Percentiles rank a stretch among this genome's conserved stretches.
phyloP scores from a whole-genome alignment of 37 sponge, comb jelly and placozoan genomes.

The Halichondria panicea region DNA sequence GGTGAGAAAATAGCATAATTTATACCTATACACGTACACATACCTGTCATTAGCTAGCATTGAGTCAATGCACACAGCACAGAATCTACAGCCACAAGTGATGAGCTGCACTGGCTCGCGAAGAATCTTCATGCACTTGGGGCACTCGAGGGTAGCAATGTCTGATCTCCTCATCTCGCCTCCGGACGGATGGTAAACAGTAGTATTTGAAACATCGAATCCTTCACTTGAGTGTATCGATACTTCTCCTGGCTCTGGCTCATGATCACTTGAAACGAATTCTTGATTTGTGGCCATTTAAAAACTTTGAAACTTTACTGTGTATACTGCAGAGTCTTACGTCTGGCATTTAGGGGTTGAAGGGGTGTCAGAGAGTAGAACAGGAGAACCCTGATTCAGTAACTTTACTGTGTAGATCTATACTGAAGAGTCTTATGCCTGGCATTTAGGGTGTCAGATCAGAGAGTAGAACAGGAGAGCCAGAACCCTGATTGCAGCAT shows the following conservation, averaged over 20 bases:
- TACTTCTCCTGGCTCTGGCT: background rate
- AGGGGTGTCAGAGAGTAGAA: no score
- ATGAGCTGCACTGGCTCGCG: conserved; percentile 32
- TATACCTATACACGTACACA: background rate
- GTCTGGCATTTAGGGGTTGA: no score
- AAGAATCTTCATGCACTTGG: background rate
- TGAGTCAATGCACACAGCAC: no score
- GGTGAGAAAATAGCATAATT: background rate
- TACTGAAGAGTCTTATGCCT: no score
- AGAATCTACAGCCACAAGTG: conserved; percentile 31
- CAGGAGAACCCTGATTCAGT: no score
- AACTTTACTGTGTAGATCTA: no score
- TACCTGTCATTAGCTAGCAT: background rate
- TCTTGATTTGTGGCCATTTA: no score
- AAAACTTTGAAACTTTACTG: no score
- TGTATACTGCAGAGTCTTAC: no score
- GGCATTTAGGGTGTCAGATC: no score
- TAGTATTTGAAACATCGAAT: background rate
- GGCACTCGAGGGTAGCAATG: conserved; percentile 7
- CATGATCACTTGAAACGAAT: background rate
- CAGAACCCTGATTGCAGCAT: no score
- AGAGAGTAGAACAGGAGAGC: no score
- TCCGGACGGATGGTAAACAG: background rate
- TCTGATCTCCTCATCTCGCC: background rate
- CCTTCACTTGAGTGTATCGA: background rate